Conservation (phyloP, 2,888 invertebrate species). For the Leptura quadrifasciata region DNA sequence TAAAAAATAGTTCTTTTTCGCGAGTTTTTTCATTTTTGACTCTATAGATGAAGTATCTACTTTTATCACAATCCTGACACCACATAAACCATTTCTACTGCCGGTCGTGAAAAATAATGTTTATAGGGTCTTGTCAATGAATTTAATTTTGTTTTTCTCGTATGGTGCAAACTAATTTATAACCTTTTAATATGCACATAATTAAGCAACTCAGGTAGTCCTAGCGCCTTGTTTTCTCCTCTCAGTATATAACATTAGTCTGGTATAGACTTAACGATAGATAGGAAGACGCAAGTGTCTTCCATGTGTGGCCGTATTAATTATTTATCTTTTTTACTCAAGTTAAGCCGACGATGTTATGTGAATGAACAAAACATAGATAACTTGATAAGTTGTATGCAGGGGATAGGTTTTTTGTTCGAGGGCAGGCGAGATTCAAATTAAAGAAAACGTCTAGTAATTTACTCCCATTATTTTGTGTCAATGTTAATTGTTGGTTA, state of each 20-base stretch:
- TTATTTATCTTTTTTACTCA: conserved; percentile 54
- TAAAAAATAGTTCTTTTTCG: too few relatives aligned
- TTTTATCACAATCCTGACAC: too few relatives aligned
- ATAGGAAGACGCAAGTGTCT: conserved; percentile 51
- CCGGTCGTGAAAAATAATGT: too few relatives aligned
- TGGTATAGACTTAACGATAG: conserved; percentile 1
- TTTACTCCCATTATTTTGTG: conserved; percentile 17
- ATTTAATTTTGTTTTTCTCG: not conserved
- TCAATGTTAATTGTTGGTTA: conserved; percentile 5
- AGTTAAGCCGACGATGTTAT: conserved; percentile 42
- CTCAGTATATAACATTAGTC: not conserved
- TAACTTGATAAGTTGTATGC: conserved; percentile 29
- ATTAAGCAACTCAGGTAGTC: conserved; percentile 20
- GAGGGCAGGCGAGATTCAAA: conserved; percentile 8
- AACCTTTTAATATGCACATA: conserved; percentile 25
- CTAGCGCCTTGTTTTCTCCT: not conserved
- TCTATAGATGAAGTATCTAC: too few relatives aligned
- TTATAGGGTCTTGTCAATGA: not conserved
- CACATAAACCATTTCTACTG: too few relatives aligned
- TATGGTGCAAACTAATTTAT: conserved; percentile 10
- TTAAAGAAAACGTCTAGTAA: conserved; percentile 12
- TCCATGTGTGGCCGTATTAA: conserved; percentile 54
- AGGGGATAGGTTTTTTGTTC: conserved; percentile 35
- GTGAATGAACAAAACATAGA: conserved; percentile 47
- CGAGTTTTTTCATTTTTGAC: too few relatives aligned